These are phyloP conservation scores for Thamnophis sirtalis DNA, from an alignment of 2,113 vertebrate genomes.

Conservation along the genomic window DNA sequence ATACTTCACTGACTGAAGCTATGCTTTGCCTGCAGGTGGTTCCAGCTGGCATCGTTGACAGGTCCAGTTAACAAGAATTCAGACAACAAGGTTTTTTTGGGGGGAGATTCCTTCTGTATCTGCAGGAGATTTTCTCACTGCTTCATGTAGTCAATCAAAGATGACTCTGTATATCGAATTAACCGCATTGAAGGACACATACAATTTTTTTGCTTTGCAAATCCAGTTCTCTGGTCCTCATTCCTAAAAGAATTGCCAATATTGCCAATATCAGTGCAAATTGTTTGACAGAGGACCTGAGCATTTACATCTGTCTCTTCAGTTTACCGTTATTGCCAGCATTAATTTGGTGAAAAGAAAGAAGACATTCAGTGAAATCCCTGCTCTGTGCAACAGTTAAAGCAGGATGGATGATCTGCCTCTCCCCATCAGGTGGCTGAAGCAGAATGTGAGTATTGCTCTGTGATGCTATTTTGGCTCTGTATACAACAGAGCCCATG, in stretches of 20 bases:
- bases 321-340: neutral
- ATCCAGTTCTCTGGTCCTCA: neutral
- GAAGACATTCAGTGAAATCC: neutral
- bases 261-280: neutral
- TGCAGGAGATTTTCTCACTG: neutral
- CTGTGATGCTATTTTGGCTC: neutral
- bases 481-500: neutral
- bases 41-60: neutral
- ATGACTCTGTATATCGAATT: neutral
- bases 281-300: neutral
- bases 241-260: neutral
- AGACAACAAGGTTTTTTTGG: neutral
- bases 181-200: neutral
- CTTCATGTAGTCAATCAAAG: neutral
- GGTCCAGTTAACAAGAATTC: too few species aligned
- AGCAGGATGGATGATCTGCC: neutral
- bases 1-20: neutral
- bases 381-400: neutral
- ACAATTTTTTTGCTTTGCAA: neutral
- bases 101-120: neutral
- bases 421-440: neutral
- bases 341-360: neutral
- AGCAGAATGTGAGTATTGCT: neutral
- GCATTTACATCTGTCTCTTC: neutral
- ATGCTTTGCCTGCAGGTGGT: neutral